Conservation (phyloP, 2,888 invertebrate species). For the Troilus luridus region DNA sequence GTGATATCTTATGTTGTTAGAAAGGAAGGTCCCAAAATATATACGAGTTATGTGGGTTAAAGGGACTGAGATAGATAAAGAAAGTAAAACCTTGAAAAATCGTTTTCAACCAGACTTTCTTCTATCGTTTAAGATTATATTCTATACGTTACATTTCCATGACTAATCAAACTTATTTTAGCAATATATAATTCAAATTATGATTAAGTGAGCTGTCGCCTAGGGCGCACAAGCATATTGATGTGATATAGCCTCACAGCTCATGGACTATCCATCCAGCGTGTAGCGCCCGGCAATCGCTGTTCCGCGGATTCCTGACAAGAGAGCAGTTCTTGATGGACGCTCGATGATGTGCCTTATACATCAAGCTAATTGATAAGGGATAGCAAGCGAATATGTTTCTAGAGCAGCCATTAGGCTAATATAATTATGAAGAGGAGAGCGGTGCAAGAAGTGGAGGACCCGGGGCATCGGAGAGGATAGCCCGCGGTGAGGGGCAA, state of each 20-base stretch:
- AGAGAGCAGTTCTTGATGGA: slow-evolving; percentile 29
- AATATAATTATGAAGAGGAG: slow-evolving; percentile 28
- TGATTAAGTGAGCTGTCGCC: not conserved
- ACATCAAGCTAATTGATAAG: slow-evolving; percentile 48
- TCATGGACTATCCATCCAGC: slow-evolving; percentile 9
- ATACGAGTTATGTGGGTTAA: too few species aligned
- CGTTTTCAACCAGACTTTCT: too few species aligned
- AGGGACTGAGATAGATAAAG: too few species aligned
- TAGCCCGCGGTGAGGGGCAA: not conserved
- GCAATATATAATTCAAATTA: not conserved
- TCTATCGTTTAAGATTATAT: too few species aligned
- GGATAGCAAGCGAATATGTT: slow-evolving; percentile 8
- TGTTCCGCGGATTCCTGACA: not conserved
- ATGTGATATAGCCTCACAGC: not conserved
- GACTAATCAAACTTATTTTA: too few species aligned
- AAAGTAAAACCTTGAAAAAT: too few species aligned
- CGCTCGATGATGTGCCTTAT: not conserved
- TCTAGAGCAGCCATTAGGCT: not conserved
- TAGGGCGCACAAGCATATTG: not conserved
- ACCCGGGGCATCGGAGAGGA: not conserved
- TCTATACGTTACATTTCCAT: too few species aligned
- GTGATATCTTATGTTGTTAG: too few species aligned
- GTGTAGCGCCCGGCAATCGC: not conserved
- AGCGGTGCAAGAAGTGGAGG: not conserved
- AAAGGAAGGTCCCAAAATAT: too few species aligned